phyloP scores from a whole-genome alignment of 2,113 vertebrate species.

The Pica pica region DNA sequence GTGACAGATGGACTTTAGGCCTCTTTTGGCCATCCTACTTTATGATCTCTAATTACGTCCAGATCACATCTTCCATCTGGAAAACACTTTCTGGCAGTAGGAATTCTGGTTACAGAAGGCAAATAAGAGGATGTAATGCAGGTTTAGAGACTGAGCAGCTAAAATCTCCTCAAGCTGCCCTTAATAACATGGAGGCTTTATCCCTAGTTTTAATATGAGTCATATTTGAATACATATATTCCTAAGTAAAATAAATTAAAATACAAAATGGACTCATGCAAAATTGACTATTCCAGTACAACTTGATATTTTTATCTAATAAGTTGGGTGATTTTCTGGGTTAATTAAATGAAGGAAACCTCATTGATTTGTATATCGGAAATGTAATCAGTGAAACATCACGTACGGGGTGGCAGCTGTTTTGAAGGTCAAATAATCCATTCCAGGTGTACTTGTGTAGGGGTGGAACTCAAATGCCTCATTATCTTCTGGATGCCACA shows the following conservation, averaged over 20 bases:
- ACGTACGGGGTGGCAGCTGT: neutral
- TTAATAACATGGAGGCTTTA: neutral
- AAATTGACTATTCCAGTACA: neutral
- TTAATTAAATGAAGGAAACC: neutral
- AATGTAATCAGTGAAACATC: neutral
- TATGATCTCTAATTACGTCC: neutral
- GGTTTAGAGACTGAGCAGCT: neutral
- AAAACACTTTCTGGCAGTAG: neutral
- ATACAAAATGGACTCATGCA: neutral
- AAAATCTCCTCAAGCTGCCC: neutral
- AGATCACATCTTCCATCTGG: neutral
- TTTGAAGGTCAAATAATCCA: neutral
- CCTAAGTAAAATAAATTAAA: neutral
- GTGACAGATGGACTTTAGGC: neutral
- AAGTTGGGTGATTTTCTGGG: neutral
- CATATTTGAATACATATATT: neutral
- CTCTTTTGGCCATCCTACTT: neutral
- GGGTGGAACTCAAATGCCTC: neutral
- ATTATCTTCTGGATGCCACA: neutral
- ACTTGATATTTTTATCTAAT: neutral
- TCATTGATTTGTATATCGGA: neutral
- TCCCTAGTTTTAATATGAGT: neutral
- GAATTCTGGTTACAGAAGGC: neutral
- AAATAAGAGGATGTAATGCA: neutral
- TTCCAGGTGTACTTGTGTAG: neutral